Evolutionary conservation across 92 coral and sea anemone genomes (phyloP).

Genomic region (Zoanthus sociatus): DNA sequence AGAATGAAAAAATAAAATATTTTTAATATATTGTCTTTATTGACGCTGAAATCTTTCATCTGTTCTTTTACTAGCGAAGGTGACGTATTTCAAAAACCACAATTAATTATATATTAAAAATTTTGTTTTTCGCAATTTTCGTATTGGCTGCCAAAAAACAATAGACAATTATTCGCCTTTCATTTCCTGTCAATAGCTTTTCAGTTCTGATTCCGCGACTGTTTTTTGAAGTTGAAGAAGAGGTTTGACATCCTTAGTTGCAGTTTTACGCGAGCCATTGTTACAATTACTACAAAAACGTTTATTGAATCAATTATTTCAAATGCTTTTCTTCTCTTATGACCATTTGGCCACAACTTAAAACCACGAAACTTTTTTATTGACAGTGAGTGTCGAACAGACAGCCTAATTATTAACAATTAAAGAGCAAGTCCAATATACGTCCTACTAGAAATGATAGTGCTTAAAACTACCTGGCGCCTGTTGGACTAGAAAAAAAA

Average conservation of each 20-base stretch:
- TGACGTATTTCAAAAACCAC: neutral
- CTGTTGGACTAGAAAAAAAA: neutral
- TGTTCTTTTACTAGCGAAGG: neutral
- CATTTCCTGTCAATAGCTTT: slow-evolving; percentile 1
- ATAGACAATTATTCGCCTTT: neutral
- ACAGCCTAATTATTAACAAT: neutral
- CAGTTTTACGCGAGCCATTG: neutral
- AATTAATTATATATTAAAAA: neutral
- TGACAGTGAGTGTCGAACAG: neutral
- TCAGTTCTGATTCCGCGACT: neutral
- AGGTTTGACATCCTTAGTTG: neutral
- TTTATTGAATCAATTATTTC: neutral
- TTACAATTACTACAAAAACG: neutral
- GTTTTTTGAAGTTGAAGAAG: neutral
- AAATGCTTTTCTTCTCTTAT: neutral
- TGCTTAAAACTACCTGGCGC: neutral
- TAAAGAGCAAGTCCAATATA: neutral
- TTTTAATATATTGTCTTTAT: neutral
- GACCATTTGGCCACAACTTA: neutral
- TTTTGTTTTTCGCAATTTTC: neutral
- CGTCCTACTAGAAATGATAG: neutral
- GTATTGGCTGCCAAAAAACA: slow-evolving; percentile 22
- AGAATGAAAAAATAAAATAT: neutral
- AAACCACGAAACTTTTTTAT: neutral
- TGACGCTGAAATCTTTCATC: neutral